phyloP scores from a whole-genome alignment of 1,140 invertebrate species.

The Pteromalus puparum region DNA sequence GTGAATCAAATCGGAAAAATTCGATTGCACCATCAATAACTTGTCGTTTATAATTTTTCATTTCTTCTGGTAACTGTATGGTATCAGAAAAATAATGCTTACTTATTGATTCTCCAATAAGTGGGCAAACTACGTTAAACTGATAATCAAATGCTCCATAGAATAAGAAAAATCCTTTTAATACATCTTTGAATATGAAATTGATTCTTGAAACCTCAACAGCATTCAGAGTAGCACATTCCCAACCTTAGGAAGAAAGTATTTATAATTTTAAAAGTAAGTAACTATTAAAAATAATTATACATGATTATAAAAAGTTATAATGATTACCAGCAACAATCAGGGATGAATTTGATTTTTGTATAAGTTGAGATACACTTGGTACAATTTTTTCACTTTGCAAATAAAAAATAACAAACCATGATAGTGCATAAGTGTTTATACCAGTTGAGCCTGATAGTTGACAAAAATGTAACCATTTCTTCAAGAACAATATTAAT shows the following conservation, averaged over 20 bases:
- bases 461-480: slow-evolving; percentile 66
- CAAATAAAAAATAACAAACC: slow-evolving; percentile 60
- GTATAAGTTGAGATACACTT: too few species aligned
- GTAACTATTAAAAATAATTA: too few species aligned
- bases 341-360: too few species aligned
- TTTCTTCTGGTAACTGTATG: not conserved
- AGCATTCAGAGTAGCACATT: slow-evolving; percentile 42
- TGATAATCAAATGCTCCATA: slow-evolving; percentile 73
- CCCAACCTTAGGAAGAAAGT: too few species aligned
- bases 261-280: too few species aligned
- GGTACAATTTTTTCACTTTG: slow-evolving; percentile 43
- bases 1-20: slow-evolving; percentile 54
- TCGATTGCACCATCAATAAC: slow-evolving; percentile 41
- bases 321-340: too few species aligned
- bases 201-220: slow-evolving; percentile 25
- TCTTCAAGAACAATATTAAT: slow-evolving; percentile 70
- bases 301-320: too few species aligned
- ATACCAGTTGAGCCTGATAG: slow-evolving; percentile 47
- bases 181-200: not conserved
- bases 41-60: not conserved
- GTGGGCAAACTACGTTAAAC: slow-evolving; percentile 71
- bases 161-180: slow-evolving; percentile 74
- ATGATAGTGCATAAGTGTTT: slow-evolving; percentile 53
- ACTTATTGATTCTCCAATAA: slow-evolving; percentile 61
- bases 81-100: not conserved